Base-by-base conservation (phyloP, 2,888 invertebrate genomes). In the Drosophila monieri region DNA sequence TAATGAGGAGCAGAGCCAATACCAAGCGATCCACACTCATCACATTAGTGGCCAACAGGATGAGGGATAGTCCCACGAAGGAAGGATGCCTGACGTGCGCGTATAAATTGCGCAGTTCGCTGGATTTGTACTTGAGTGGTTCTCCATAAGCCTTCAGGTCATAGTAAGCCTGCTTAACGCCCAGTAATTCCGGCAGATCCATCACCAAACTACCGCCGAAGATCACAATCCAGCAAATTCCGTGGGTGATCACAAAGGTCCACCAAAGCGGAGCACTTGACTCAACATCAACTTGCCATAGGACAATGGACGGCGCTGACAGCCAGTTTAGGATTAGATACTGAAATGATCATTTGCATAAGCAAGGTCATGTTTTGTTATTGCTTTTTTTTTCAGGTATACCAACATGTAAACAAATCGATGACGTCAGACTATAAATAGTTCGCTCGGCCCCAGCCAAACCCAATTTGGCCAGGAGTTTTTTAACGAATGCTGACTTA, bases 51-150 rank as follows among this genome's bases (percentile, higher is more conserved):
- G 92, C 88, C 93, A 94, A 94, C 37, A 94, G 90, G 64, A 94
- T 92, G 1, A 93, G 76, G 0, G 92, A 85, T 59, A 94, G 92
- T 6, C 93, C 94, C 41, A 92, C 90, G 74, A 94, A 94, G 62
- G 94, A 94, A 1, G 94, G 94, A 91, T 94, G 94, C 44, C 94
- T 92, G 88, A 94, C 93, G 74, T 94, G 94, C 0, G 90, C 79
- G 70, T 93, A 93, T 25, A 94, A 91, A 73, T 92, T 90, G 51
- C 92, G 92, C 52, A 94, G 85, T 62, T 93, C 93, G 14, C 74
- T 78, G 0, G 94, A 93, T 88, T 94, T 94, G 67, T 92, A 92
- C 1, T 88, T 77, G 66, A 93, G 90, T 0, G 94, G 94, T 39
- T 92, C 91, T 8, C 92, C 92, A 66, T 93, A 91, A 15, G 91